Percentiles rank a stretch among this genome's conserved stretches.
Conservation (phyloP, 2,888 invertebrate species). For the Antheraea assamensis region DNA sequence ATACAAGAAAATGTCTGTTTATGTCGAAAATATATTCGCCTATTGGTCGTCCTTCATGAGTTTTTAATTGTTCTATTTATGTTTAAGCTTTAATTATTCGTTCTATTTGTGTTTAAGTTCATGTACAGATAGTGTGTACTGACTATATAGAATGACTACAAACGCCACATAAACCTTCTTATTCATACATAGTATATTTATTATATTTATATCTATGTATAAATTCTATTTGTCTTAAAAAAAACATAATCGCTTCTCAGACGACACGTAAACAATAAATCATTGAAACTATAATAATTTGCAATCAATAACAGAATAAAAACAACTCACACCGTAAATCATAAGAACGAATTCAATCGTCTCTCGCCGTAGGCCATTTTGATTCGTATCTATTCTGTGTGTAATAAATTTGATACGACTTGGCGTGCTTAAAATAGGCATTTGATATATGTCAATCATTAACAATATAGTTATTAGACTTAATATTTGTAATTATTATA, state of each 20-base stretch:
- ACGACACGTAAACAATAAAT: constrained; percentile 6
- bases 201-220: too few species aligned
- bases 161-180: too few species aligned
- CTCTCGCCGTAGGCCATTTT: constrained; percentile 41
- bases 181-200: too few species aligned
- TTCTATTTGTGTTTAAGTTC: too few species aligned
- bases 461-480: neutral
- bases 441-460: neutral
- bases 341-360: constrained; percentile 39
- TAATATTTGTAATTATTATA: neutral
- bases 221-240: neutral
- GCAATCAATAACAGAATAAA: constrained; percentile 27
- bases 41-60: neutral
- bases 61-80: neutral
- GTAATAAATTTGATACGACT: constrained; percentile 32
- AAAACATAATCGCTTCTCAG: neutral
- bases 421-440: neutral
- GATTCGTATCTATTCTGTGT: constrained; percentile 38
- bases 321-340: constrained; percentile 24
- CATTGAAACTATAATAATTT: constrained; percentile 24
- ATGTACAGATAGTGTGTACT: too few species aligned
- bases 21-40: neutral
- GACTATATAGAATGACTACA: too few species aligned
- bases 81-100: neutral
- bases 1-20: neutral